A percentile compares a stretch with the other conserved stretches of the same genome.
Evolutionary conservation across 1,140 invertebrate species (phyloP).

Genomic region (Macrotrachela quadricornifera): DNA sequence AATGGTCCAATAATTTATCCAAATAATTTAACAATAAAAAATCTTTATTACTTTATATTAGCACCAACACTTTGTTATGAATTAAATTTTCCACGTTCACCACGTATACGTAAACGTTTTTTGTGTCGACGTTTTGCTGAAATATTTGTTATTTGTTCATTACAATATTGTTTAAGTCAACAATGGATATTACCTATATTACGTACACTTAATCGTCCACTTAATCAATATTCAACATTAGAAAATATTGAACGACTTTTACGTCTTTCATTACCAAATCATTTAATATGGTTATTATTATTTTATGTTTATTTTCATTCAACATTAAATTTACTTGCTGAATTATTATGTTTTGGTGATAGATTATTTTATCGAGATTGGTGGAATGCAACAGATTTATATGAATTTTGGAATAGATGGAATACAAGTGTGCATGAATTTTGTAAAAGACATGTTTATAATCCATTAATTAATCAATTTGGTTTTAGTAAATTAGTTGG

Average conservation of each 20-base stretch:
- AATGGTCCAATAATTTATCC: background rate
- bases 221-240: conserved; percentile 62
- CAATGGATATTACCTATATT: conserved; percentile 92
- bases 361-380: conserved; percentile 91
- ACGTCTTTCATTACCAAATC: conserved; percentile 57
- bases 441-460: conserved; percentile 57
- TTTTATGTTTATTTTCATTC: conserved; percentile 95
- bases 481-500: conserved; percentile 51
- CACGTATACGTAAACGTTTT: conserved; percentile 52
- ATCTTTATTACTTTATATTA: conserved; percentile 75
- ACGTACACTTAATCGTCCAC: conserved; percentile 74
- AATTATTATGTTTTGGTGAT: conserved; percentile 81
- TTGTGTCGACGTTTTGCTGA: conserved; percentile 34
- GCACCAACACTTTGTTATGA: conserved; percentile 95
- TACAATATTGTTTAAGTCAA: conserved; percentile 9
- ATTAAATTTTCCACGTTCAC: conserved; percentile 76
- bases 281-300: conserved; percentile 81
- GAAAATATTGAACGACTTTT: conserved; percentile 36
- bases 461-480: conserved; percentile 52
- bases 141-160: conserved; percentile 20
- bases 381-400: conserved; percentile 93
- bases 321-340: conserved; percentile 71
- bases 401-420: conserved; percentile 89
- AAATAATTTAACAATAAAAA: conserved; percentile 24
- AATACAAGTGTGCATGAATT: conserved; percentile 75